Conservation (phyloP, 2,113 vertebrate species). For the Garra rufa region DNA sequence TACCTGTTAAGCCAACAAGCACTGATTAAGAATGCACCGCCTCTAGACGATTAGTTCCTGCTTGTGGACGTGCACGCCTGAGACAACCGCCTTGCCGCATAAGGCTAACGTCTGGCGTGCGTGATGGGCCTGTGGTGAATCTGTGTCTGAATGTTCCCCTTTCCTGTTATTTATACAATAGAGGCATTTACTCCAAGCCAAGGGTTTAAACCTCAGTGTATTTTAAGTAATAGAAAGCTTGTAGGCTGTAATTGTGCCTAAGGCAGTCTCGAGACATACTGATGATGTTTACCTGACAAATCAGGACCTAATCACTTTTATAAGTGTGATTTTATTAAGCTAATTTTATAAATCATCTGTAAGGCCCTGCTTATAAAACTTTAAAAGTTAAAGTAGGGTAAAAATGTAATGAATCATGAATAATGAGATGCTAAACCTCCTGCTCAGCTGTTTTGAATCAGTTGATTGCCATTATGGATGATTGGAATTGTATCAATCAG, state of each 20-base stretch:
- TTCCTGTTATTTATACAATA: constrained; percentile 48
- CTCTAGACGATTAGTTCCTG: constrained; percentile 70
- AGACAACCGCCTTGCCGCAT: constrained; percentile 47
- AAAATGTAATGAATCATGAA: constrained; percentile 15
- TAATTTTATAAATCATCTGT: constrained; percentile 26
- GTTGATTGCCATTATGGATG: not conserved
- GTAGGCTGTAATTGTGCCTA: constrained; percentile 25
- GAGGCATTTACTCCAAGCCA: constrained; percentile 61
- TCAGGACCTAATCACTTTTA: constrained; percentile 35
- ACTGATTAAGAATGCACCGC: constrained; percentile 87
- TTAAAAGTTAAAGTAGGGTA: constrained; percentile 5
- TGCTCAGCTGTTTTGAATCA: constrained; percentile 23
- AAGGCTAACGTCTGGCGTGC: constrained; percentile 54
- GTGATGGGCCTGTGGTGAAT: constrained; percentile 38
- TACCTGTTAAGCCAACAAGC: constrained; percentile 88
- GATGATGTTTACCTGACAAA: constrained; percentile 30
- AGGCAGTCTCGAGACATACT: constrained; percentile 14
- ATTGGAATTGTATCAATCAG: not conserved
- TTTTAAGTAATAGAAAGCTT: constrained; percentile 41
- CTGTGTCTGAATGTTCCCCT: constrained; percentile 44
- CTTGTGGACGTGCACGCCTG: constrained; percentile 62
- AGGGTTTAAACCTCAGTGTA: constrained; percentile 58
- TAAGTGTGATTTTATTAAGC: constrained; percentile 29
- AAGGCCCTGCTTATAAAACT: constrained; percentile 4
- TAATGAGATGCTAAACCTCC: not conserved